Conservation (phyloP, 2,888 invertebrate genomes). For the Drosophila basisetae region DNA sequence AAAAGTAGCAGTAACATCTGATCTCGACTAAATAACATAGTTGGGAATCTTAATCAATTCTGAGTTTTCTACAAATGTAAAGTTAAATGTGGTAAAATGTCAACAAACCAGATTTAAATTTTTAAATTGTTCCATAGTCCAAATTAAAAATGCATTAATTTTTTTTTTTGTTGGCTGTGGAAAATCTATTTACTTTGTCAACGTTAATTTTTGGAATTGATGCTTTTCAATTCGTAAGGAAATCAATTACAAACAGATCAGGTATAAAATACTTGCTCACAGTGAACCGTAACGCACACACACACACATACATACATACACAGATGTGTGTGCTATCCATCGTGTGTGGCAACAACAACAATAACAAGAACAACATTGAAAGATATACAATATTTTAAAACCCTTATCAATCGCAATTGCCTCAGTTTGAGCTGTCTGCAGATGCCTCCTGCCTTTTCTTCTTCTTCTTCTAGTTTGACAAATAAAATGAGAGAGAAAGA, state of each 20-base stretch:
- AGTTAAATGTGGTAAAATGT: background rate
- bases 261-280: background rate
- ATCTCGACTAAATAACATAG: background rate
- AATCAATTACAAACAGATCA: conserved; percentile 1
- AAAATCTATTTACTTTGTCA: background rate
- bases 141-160: background rate
- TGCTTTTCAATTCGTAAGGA: background rate
- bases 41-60: background rate
- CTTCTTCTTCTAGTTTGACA: background rate
- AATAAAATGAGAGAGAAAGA: conserved; percentile 20
- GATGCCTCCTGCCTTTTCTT: conserved; percentile 36
- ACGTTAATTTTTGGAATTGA: background rate
- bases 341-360: conserved; percentile 54
- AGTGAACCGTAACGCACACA: conserved; percentile 6
- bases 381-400: conserved; percentile 47
- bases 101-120: background rate
- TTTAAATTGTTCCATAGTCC: background rate
- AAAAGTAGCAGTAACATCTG: background rate
- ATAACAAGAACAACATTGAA: conserved; percentile 11
- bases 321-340: conserved; percentile 19
- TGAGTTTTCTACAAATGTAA: background rate
- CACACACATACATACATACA: background rate
- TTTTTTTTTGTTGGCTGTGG: background rate
- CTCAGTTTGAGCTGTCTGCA: conserved; percentile 37
- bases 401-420: conserved; percentile 66